Conservation (phyloP, 2,797 vertebrate species). For the Catamblyrhynchus diadema region DNA sequence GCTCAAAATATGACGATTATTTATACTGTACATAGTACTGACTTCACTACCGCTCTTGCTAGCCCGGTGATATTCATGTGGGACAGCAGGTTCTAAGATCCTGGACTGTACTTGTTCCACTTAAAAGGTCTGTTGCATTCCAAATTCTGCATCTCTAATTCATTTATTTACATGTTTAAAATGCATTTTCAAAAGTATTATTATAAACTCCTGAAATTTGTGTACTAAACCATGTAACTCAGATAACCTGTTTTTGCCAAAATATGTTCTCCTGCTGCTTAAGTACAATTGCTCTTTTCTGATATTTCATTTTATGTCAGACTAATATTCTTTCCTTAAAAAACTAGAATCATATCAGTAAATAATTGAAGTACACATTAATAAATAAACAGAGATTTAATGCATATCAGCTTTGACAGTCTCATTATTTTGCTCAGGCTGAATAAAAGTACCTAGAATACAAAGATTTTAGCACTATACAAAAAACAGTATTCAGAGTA, state of each 20-base stretch:
- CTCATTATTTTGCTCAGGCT: not conserved
- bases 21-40: conserved; percentile 76
- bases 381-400: not conserved
- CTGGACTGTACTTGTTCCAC: conserved; percentile 35
- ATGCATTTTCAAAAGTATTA: not conserved
- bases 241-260: not conserved
- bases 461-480: not conserved
- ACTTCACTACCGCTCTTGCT: conserved; percentile 61
- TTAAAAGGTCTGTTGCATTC: conserved; percentile 26
- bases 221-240: not conserved
- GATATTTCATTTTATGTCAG: not conserved
- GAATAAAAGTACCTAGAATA: not conserved
- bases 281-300: not conserved
- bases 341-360: not conserved
- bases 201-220: not conserved
- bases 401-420: not conserved
- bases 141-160: not conserved
- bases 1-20: conserved; percentile 80
- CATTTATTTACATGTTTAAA: not conserved
- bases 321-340: not conserved
- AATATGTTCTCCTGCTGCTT: not conserved
- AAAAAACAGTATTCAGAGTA: not conserved
- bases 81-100: not conserved
- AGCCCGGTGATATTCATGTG: conserved; percentile 47
- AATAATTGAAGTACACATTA: not conserved